These are phyloP conservation scores for Cryptoprocta ferox DNA, from an alignment of 2,797 vertebrate species.

Conservation along the genomic window DNA sequence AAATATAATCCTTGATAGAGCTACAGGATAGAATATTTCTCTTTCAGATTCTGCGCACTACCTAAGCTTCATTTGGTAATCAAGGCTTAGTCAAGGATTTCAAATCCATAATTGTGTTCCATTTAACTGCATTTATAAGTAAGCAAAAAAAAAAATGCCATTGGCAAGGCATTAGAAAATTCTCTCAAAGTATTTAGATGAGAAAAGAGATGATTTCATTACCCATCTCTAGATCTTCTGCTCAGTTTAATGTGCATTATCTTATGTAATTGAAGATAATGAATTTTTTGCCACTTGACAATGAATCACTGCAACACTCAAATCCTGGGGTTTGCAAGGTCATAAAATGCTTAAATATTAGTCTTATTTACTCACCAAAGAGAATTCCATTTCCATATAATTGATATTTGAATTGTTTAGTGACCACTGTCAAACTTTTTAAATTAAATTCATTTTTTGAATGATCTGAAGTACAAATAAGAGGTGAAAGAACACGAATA, in stretches of 20 bases:
- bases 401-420: slow-evolving; percentile 41
- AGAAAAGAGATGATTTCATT: not conserved
- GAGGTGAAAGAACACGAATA: not conserved
- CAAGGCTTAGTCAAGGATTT: not conserved
- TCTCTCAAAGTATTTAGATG: not conserved
- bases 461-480: slow-evolving; percentile 50
- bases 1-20: not conserved
- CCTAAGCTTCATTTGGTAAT: not conserved
- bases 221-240: not conserved
- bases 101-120: not conserved
- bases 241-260: not conserved
- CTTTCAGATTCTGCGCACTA: not conserved
- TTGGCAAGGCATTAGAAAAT: not conserved
- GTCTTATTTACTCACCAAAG: not conserved
- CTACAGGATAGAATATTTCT: not conserved
- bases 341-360: slow-evolving; percentile 50
- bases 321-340: slow-evolving; percentile 37
- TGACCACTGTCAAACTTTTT: slow-evolving; percentile 36
- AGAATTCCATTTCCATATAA: not conserved
- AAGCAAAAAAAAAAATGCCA: not conserved
- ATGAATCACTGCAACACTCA: not conserved
- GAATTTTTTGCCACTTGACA: slow-evolving; percentile 43
- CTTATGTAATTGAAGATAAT: slow-evolving; percentile 43
- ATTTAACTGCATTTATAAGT: not conserved
- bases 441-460: slow-evolving; percentile 55